Evolutionary conservation across 2,113 vertebrate genomes (phyloP).

Genomic region (Phalacrocorax carbo): DNA sequence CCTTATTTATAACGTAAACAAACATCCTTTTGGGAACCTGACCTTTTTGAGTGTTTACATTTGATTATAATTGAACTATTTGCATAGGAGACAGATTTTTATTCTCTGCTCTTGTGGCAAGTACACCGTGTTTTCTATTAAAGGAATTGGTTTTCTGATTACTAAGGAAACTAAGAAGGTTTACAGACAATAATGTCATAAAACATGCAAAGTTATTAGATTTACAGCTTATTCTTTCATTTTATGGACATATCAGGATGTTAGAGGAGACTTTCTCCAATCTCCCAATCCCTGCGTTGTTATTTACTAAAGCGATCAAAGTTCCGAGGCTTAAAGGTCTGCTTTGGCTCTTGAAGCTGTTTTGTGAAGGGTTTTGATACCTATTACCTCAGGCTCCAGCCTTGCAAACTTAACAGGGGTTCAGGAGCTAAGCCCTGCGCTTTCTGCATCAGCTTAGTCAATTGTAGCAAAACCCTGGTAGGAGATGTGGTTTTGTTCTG

Average conservation of each 20-base stretch:
- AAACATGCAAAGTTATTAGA: constrained; percentile 45
- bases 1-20: constrained; percentile 63
- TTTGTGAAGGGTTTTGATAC: background rate
- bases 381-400: background rate
- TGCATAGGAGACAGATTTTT: constrained; percentile 59
- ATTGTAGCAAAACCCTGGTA: background rate
- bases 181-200: constrained; percentile 56
- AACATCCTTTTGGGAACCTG: constrained; percentile 55
- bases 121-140: background rate
- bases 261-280: background rate
- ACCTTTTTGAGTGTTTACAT: constrained; percentile 36
- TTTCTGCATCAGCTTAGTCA: background rate
- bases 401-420: background rate
- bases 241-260: constrained; percentile 21
- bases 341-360: background rate
- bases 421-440: background rate
- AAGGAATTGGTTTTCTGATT: background rate
- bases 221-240: constrained; percentile 4
- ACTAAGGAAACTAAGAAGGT: constrained; percentile 7
- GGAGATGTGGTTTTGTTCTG: background rate
- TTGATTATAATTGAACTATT: constrained; percentile 49
- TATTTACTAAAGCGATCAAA: background rate
- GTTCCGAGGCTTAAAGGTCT: constrained; percentile 14
- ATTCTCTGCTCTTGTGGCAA: background rate
- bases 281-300: background rate